phyloP scores from a whole-genome alignment of 2,113 vertebrate genomes.

The Dolichallabes microphthalmus region DNA sequence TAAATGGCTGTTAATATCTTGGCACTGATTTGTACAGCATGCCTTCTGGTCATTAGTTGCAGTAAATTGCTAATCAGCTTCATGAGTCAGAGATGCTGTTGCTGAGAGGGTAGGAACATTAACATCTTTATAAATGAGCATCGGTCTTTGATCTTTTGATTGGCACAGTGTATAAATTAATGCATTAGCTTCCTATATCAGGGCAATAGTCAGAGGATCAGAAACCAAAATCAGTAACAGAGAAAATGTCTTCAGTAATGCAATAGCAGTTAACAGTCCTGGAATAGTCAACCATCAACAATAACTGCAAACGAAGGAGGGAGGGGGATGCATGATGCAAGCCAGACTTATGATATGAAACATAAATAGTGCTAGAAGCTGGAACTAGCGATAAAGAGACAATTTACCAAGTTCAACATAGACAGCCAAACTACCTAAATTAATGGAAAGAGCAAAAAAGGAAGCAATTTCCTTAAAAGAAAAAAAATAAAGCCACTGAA shows the following conservation, averaged over 20 bases:
- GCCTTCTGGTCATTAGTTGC: slow-evolving; percentile 42
- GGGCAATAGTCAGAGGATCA: slow-evolving; percentile 5
- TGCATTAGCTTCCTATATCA: slow-evolving; percentile 13
- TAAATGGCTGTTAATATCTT: slow-evolving; percentile 46
- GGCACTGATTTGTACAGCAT: slow-evolving; percentile 37
- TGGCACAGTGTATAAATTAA: slow-evolving; percentile 33
- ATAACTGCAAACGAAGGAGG: neutral
- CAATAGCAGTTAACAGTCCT: slow-evolving; percentile 33
- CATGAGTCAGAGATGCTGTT: slow-evolving; percentile 19
- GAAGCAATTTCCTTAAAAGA: neutral
- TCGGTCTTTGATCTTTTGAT: slow-evolving; percentile 45
- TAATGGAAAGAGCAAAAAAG: neutral
- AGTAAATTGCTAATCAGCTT: slow-evolving; percentile 38
- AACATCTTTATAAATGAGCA: slow-evolving; percentile 46
- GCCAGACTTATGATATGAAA: slow-evolving; percentile 36
- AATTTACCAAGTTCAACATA: slow-evolving; percentile 26
- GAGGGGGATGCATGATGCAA: slow-evolving; percentile 36
- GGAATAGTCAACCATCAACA: slow-evolving; percentile 32
- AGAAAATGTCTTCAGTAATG: slow-evolving; percentile 23
- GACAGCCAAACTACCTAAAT: slow-evolving; percentile 6
- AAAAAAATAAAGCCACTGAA: neutral
- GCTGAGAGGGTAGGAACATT: slow-evolving; percentile 36
- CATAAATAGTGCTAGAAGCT: slow-evolving; percentile 37
- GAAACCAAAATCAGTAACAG: slow-evolving; percentile 13
- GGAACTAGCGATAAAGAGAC: slow-evolving; percentile 5